A percentile compares a stretch with the other conserved stretches of the same genome.
Evolutionary conservation across 1,140 invertebrate species (phyloP).

Genomic region (Xylocopa sonorina): DNA sequence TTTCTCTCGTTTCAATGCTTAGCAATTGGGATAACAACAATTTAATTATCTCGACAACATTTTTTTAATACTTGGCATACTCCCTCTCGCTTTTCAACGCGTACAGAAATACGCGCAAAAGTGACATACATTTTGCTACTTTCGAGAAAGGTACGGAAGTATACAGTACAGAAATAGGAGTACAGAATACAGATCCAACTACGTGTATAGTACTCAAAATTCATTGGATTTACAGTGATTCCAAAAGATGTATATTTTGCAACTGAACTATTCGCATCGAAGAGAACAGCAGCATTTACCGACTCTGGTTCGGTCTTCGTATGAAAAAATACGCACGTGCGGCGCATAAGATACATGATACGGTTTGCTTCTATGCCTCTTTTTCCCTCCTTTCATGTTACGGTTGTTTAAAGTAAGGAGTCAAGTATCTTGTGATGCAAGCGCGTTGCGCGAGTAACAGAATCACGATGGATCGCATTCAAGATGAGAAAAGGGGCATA

Average conservation of each 20-base stretch:
- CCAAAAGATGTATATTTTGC: neutral
- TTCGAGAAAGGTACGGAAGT: too few relatives aligned
- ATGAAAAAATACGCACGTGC: conserved; percentile 44
- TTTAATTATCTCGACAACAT: too few relatives aligned
- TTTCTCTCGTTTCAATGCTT: conserved; percentile 16
- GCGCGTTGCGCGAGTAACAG: conserved; percentile 15
- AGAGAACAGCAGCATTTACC: neutral
- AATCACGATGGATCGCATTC: conserved; percentile 27
- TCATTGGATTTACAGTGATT: too few relatives aligned
- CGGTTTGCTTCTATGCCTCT: neutral
- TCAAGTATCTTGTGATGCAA: conserved; percentile 37
- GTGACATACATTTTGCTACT: too few relatives aligned
- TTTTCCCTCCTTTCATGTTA: neutral
- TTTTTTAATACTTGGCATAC: too few relatives aligned
- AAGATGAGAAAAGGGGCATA: neutral
- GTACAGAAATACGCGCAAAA: too few relatives aligned
- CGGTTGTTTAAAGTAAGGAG: conserved; percentile 20
- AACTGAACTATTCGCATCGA: too few relatives aligned
- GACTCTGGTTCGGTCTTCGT: conserved; percentile 20
- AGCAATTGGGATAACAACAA: neutral
- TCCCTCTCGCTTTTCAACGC: too few relatives aligned
- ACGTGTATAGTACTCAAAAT: too few relatives aligned
- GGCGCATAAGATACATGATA: conserved; percentile 38
- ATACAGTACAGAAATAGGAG: too few relatives aligned
- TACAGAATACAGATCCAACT: too few relatives aligned